Percentiles rank a stretch among this genome's conserved stretches.
These are phyloP conservation scores for Gymnoscelis rufifasciata DNA, from an alignment of 2,888 invertebrate species.

Conservation along the genomic window DNA sequence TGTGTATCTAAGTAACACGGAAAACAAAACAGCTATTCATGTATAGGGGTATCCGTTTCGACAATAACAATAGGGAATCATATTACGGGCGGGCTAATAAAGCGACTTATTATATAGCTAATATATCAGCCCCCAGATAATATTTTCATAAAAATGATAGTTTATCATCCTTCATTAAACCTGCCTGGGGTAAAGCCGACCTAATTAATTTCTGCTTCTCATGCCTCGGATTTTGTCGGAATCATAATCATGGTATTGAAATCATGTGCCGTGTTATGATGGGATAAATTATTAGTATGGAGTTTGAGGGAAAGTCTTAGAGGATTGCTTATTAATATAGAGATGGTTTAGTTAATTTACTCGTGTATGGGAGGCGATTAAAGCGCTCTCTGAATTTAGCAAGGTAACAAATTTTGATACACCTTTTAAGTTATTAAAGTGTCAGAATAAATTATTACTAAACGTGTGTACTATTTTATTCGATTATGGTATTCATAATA, in stretches of 20 bases:
- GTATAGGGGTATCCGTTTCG: constrained; percentile 1
- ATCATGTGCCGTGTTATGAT: constrained; percentile 3
- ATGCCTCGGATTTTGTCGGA: constrained; percentile 24
- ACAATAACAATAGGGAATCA: constrained; percentile 8
- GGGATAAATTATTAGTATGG: constrained; percentile 5
- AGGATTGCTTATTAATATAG: no score
- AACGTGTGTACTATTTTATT: no score
- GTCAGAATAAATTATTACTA: no score
- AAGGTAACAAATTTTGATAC: no score
- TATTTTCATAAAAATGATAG: constrained; percentile 26
- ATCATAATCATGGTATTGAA: constrained; percentile 25
- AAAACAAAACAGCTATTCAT: not conserved
- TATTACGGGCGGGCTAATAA: constrained; percentile 11
- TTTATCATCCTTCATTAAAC: constrained; percentile 30
- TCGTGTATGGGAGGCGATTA: no score
- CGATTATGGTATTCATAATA: no score
- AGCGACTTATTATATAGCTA: constrained; percentile 16
- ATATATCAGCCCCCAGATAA: constrained; percentile 22
- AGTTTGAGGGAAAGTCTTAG: no score
- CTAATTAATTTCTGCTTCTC: constrained; percentile 32
- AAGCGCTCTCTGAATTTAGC: no score
- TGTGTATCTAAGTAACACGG: not conserved
- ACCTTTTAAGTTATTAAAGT: no score
- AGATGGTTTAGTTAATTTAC: no score
- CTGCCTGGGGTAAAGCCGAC: constrained; percentile 24